Evolutionary conservation across 2,113 vertebrate genomes (phyloP).

Genomic region (Passer domesticus): DNA sequence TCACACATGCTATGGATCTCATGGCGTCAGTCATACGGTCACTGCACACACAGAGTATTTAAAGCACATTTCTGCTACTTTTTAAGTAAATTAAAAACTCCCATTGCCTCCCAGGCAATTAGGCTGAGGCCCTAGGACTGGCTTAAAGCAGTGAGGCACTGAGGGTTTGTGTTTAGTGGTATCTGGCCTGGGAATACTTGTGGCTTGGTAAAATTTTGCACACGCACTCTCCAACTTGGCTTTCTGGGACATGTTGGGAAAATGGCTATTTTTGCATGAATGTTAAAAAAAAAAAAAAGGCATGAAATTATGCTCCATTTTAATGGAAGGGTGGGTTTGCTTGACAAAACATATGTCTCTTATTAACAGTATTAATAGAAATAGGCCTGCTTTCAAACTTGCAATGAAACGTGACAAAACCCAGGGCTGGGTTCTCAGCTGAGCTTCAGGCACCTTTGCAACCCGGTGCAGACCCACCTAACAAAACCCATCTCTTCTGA

Average conservation of each 20-base stretch:
- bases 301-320: slow-evolving; percentile 1
- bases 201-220: slow-evolving; percentile 25
- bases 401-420: slow-evolving; percentile 44
- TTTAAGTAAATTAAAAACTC: slow-evolving; percentile 27
- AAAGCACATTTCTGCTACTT: background rate
- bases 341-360: slow-evolving; percentile 55
- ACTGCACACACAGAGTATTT: background rate
- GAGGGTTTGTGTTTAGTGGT: background rate
- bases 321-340: slow-evolving; percentile 48
- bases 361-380: slow-evolving; percentile 64
- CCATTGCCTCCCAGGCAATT: slow-evolving; percentile 11
- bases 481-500: background rate
- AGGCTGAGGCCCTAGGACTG: background rate
- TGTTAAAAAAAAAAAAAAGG: background rate
- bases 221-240: background rate
- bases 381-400: slow-evolving; percentile 36
- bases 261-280: slow-evolving; percentile 28
- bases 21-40: background rate
- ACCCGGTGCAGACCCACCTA: background rate
- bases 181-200: slow-evolving; percentile 31
- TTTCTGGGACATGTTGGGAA: slow-evolving; percentile 16
- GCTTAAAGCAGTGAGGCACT: background rate
- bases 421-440: background rate
- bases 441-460: background rate
- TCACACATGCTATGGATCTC: slow-evolving; percentile 6